Base-by-base conservation (phyloP, 2,797 vertebrate species). In the Holocentrus rufus region DNA sequence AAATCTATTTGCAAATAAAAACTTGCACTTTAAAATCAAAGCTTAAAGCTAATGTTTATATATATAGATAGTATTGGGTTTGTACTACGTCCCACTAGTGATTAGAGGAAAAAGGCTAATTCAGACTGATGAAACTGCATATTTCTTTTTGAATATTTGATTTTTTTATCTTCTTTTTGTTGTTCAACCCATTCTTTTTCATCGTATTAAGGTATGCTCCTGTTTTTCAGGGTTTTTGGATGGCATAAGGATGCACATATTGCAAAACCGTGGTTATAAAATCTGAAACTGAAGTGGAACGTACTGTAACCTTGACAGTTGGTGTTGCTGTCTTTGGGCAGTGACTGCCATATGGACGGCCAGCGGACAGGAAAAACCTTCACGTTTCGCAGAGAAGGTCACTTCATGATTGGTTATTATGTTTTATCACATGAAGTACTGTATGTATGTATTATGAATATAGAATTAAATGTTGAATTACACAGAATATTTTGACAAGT, bases 61-160 rank as follows among this genome's bases (percentile, higher is more conserved):
- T 44, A 2, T 44, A 9, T 44, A 15, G 8, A 44, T 44, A 31
- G 31, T 31, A 7, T 31, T 31, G 31, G 31, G 31, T 34, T 34
- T 34, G 31, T 5, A 34, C 5, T 34, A 34, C 31, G 8, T 7
- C 31, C 31, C 31, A 34, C 8, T 4, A 4, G 5, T 4, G 8
- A 34, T 34, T 34, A 4, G n/a, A n/a, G n/a, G n/a, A n/a, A 34
- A 34, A 44, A 44, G 1, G 42, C 7, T 44, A 11, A 44, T 34
- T 34, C 10, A 44, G 8, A 15, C 42, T 44, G 14, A 44, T 44
- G 10, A 44, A 44, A 15, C 10, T 9, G 31, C 53, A 59, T 47
- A 18, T 58, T 58, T 68, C 7, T 63, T 63, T 68, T 49, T 67
- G 15, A 20, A 27, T 55, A n/a, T 30, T 36, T 27, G 30, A 39